These are phyloP conservation scores for Sebastes fasciatus DNA, from an alignment of 2,113 vertebrate species.

Conservation along the genomic window DNA sequence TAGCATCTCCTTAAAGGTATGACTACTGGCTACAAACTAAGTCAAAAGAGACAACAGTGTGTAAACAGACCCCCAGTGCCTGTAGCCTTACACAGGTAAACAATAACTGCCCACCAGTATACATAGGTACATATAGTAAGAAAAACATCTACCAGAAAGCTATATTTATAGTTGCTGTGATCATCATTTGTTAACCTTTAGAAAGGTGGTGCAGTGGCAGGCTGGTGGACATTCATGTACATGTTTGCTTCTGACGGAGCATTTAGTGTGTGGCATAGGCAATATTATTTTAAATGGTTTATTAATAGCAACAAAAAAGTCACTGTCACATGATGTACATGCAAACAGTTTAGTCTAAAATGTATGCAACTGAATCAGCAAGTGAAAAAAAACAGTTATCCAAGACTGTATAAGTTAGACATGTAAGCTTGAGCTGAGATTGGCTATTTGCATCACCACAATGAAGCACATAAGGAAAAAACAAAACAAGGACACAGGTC, in stretches of 20 bases:
- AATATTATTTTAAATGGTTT: neutral
- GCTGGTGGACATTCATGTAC: too few species aligned
- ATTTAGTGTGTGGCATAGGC: too few species aligned
- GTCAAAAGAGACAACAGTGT: neutral
- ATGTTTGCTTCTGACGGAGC: too few species aligned
- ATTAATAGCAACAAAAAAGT: neutral
- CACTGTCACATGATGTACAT: neutral
- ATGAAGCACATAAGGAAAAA: neutral
- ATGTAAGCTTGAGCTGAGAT: neutral
- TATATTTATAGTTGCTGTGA: neutral
- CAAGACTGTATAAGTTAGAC: neutral
- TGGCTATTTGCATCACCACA: neutral
- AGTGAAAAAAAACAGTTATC: neutral
- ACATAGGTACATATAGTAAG: neutral
- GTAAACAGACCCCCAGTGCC: neutral
- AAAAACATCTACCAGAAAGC: neutral
- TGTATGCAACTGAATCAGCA: neutral
- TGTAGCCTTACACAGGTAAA: neutral
- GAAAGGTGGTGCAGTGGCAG: neutral
- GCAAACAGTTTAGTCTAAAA: neutral
- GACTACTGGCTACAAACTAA: neutral
- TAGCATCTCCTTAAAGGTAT: too few species aligned
- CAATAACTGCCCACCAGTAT: neutral
- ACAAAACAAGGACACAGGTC: neutral
- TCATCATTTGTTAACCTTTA: neutral